Evolutionary conservation across 2,113 vertebrate species (phyloP).

Genomic region (Zosterops pallidus): DNA sequence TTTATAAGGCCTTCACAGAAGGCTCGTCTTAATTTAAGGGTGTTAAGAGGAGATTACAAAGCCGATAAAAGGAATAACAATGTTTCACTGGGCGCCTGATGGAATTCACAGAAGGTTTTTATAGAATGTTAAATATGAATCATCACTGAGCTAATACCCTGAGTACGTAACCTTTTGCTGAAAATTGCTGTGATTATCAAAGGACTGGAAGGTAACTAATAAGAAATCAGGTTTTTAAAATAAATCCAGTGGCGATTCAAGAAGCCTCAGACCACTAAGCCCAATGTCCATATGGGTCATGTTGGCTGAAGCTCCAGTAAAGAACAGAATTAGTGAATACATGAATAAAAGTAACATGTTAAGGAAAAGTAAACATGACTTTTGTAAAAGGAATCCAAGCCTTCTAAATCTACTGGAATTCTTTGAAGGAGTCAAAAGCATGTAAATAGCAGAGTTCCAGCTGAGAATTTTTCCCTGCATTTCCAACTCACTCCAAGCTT

Average conservation of each 20-base stretch:
- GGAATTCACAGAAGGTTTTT: not conserved
- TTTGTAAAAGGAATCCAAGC: conserved; percentile 21
- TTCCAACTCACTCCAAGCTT: conserved; percentile 34
- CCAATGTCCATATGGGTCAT: not conserved
- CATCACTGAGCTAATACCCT: not conserved
- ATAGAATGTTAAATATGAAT: conserved; percentile 10
- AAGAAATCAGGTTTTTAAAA: not conserved
- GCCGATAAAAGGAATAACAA: not conserved
- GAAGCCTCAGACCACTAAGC: not conserved
- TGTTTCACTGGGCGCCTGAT: rapidly evolving
- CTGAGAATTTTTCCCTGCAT: conserved; percentile 25
- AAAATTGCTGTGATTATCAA: not conserved
- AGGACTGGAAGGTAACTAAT: conserved; percentile 17
- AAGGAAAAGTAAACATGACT: conserved; percentile 23
- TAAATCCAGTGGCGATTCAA: not conserved
- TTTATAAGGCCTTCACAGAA: not conserved
- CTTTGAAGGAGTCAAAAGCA: conserved; percentile 37
- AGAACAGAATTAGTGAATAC: not conserved
- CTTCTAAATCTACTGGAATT: conserved; percentile 39
- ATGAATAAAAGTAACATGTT: conserved; percentile 32
- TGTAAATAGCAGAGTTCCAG: conserved; percentile 26
- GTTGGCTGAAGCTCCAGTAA: not conserved
- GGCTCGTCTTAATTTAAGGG: conserved; percentile 5
- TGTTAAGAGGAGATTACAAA: not conserved
- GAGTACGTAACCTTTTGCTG: conserved; percentile 2